Percentiles rank a stretch among this genome's conserved stretches.
Evolutionary conservation across 2,113 vertebrate species (phyloP).

Genomic region (Rhinoderma darwinii): DNA sequence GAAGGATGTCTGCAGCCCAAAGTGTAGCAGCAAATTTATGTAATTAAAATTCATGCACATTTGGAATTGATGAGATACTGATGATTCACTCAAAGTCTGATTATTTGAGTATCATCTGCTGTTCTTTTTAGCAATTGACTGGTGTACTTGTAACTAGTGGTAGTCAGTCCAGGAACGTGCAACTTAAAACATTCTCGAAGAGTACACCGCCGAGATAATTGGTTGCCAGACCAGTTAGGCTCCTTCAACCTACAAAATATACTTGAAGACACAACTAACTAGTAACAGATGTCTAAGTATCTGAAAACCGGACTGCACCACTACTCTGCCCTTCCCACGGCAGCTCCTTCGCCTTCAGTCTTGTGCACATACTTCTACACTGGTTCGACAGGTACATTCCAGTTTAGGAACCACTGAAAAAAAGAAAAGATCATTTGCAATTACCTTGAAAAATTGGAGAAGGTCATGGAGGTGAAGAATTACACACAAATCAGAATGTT

Average conservation of each 20-base stretch:
- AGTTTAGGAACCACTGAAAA: not conserved
- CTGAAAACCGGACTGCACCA: not conserved
- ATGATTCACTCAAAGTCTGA: not conserved
- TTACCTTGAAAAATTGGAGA: not conserved
- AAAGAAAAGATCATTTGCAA: not conserved
- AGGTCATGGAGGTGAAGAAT: not conserved
- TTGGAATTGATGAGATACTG: not conserved
- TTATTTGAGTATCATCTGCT: not conserved
- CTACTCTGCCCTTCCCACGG: too few species aligned
- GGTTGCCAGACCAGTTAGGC: not conserved
- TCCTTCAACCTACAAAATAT: not conserved
- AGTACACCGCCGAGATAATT: not conserved
- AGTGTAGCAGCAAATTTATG: not conserved
- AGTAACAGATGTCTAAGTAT: too few species aligned
- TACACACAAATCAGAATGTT: not conserved
- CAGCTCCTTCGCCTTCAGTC: not conserved
- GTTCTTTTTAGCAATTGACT: not conserved
- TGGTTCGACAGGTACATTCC: not conserved
- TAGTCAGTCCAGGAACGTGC: not conserved
- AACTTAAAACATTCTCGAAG: not conserved
- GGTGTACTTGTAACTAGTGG: not conserved
- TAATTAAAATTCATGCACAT: not conserved
- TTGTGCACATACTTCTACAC: too few species aligned
- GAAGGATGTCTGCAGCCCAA: not conserved
- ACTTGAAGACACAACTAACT: not conserved